phyloP scores from a whole-genome alignment of 1,140 invertebrate genomes.

The Bombyx mori region DNA sequence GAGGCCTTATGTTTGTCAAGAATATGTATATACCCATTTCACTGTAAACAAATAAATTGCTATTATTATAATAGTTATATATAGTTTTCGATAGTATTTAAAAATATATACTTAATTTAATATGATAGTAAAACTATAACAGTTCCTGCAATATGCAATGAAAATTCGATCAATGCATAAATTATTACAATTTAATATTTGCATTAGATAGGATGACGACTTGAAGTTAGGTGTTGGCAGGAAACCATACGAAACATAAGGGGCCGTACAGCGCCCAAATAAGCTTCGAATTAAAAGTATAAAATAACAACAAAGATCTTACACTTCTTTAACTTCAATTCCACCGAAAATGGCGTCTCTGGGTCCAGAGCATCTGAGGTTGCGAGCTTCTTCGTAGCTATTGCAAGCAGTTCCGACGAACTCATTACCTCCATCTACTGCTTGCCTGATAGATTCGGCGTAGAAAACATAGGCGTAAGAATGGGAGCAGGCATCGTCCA shows the following conservation, averaged over 20 bases:
- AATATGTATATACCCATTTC: conserved; percentile 43
- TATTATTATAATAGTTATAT: not conserved
- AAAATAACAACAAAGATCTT: conserved; percentile 4
- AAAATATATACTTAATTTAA: not conserved
- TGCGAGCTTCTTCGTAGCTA: conserved; percentile 28
- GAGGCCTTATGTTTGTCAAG: conserved; percentile 33
- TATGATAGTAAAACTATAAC: no score
- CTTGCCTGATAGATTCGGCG: conserved; percentile 40
- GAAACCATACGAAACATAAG: no score
- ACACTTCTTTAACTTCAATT: conserved; percentile 27
- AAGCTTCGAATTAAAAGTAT: no score
- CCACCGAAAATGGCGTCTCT: conserved; percentile 41
- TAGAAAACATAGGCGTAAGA: conserved; percentile 40
- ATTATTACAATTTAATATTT: no score
- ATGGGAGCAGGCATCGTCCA: conserved; percentile 35
- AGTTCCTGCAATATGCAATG: no score
- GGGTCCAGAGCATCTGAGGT: conserved; percentile 27
- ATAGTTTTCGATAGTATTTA: not conserved
- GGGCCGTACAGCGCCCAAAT: no score
- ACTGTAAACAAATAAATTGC: conserved; percentile 30
- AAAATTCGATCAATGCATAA: no score
- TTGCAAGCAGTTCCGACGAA: conserved; percentile 50
- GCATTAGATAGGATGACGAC: no score
- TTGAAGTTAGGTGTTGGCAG: no score
- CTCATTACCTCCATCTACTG: conserved; percentile 16